A percentile compares a stretch with the other conserved stretches of the same genome.
Conservation (phyloP, 2,797 vertebrate species). For the Eidolon dupreanum region DNA sequence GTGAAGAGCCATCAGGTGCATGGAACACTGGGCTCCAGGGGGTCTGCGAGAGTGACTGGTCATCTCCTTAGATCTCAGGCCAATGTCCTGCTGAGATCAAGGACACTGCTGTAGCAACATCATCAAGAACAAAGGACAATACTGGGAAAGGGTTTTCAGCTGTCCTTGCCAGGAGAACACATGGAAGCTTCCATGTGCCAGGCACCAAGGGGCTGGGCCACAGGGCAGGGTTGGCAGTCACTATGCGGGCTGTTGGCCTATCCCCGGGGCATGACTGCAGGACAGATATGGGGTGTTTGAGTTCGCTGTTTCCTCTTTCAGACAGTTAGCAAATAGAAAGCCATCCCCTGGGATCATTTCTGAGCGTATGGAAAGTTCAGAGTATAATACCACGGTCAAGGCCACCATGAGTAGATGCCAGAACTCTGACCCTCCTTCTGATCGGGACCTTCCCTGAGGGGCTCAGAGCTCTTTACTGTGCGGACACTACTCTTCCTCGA, state of each 20-base stretch:
- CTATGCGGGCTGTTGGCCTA: background rate
- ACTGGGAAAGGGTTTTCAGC: background rate
- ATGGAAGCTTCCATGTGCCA: conserved; percentile 19
- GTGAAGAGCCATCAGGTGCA: background rate
- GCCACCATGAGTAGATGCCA: background rate
- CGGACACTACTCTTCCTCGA: background rate
- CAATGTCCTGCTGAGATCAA: background rate
- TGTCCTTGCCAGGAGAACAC: conserved; percentile 4
- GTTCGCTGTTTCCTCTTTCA: background rate
- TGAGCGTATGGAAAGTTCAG: background rate
- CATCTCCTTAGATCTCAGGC: background rate
- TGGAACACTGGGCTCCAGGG: background rate
- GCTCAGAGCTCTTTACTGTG: fast-evolving
- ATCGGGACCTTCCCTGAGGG: no score
- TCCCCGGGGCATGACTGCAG: background rate
- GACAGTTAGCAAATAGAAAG: background rate
- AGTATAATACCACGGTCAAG: background rate
- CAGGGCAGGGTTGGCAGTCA: background rate
- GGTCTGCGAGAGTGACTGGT: background rate
- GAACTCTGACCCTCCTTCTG: background rate
- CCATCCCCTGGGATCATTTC: background rate
- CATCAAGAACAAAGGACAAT: conserved; percentile 59
- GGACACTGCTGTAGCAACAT: background rate
- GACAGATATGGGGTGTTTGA: background rate
- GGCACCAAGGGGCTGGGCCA: background rate